Percentiles rank a stretch among this genome's conserved stretches.
These are phyloP conservation scores for Dallia pectoralis DNA, from an alignment of 2,797 vertebrate genomes.

Conservation along the genomic window DNA sequence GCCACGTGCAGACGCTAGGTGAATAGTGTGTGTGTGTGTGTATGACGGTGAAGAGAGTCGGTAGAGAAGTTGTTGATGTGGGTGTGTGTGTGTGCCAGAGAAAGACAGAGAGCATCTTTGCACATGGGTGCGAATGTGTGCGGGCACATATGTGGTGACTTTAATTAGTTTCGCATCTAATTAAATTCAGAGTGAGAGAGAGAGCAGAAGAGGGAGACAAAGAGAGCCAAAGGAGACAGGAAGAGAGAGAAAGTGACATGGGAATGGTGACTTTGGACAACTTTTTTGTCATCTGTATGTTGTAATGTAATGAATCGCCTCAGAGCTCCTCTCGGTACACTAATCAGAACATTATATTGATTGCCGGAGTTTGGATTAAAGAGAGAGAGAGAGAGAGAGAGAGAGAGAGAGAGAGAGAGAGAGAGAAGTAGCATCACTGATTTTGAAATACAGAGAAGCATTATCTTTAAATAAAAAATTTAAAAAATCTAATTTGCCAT, in stretches of 20 bases:
- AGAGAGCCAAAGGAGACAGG: constrained; percentile 9
- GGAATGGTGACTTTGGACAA: constrained; percentile 54
- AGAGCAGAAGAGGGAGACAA: too few species aligned
- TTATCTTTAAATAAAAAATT: constrained; percentile 53
- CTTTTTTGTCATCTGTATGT: constrained; percentile 54
- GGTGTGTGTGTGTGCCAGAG: neutral
- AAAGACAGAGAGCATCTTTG: too few species aligned
- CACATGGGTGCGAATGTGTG: neutral
- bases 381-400: neutral
- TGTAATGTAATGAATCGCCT: constrained; percentile 44
- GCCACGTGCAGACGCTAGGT: constrained; percentile 34
- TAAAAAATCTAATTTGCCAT: constrained; percentile 35
- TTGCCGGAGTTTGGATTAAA: neutral
- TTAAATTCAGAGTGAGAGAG: constrained; percentile 42
- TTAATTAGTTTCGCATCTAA: constrained; percentile 43
- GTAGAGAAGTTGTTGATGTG: neutral
- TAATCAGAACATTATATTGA: neutral
- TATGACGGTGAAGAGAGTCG: neutral
- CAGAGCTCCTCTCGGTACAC: constrained; percentile 41
- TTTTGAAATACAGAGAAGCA: constrained; percentile 43
- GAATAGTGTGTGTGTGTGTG: constrained; percentile 16
- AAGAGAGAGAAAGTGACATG: constrained; percentile 33
- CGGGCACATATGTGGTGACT: constrained; percentile 7
- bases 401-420: neutral
- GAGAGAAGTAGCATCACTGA: constrained; percentile 2